Percentiles rank a stretch among this genome's conserved stretches.
These are phyloP conservation scores for Cololabis saira DNA, from an alignment of 2,113 vertebrate genomes.

Conservation along the genomic window DNA sequence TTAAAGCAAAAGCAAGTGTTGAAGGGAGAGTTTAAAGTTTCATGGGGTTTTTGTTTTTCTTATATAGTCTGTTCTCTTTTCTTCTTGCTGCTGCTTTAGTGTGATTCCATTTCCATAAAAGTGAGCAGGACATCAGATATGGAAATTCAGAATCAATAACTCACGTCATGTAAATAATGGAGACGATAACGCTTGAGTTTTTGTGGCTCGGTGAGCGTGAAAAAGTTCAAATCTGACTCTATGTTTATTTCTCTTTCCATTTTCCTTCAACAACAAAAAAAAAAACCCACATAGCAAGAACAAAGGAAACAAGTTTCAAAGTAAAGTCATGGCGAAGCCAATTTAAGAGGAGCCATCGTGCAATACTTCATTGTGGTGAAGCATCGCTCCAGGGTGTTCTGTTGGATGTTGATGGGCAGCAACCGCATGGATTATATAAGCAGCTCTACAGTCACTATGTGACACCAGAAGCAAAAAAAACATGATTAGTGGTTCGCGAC, in stretches of 20 bases:
- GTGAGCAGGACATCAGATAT: not conserved
- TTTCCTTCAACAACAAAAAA: no score
- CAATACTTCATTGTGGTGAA: slow-evolving; percentile 3
- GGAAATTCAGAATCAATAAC: slow-evolving; percentile 27
- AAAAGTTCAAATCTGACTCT: not conserved
- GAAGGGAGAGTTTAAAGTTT: slow-evolving; percentile 28
- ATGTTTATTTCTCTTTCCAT: not conserved
- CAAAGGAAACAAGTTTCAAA: no score
- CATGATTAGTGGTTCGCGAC: slow-evolving; percentile 31
- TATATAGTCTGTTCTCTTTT: slow-evolving; percentile 1
- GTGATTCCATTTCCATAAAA: slow-evolving; percentile 14
- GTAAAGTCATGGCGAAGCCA: no score
- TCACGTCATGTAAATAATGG: slow-evolving; percentile 5
- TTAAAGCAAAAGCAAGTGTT: slow-evolving; percentile 28
- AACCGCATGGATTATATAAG: slow-evolving; percentile 33
- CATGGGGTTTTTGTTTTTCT: slow-evolving; percentile 19
- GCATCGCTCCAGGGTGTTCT: not conserved
- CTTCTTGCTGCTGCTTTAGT: slow-evolving; percentile 17
- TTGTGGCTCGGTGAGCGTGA: not conserved
- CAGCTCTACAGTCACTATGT: slow-evolving; percentile 13
- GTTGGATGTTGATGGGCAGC: slow-evolving; percentile 23
- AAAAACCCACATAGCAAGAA: no score
- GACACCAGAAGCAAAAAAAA: slow-evolving; percentile 23
- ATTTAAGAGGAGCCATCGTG: not conserved
- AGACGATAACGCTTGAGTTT: not conserved